Conservation (phyloP, 2,888 invertebrate species). For the Nebria brevicollis region DNA sequence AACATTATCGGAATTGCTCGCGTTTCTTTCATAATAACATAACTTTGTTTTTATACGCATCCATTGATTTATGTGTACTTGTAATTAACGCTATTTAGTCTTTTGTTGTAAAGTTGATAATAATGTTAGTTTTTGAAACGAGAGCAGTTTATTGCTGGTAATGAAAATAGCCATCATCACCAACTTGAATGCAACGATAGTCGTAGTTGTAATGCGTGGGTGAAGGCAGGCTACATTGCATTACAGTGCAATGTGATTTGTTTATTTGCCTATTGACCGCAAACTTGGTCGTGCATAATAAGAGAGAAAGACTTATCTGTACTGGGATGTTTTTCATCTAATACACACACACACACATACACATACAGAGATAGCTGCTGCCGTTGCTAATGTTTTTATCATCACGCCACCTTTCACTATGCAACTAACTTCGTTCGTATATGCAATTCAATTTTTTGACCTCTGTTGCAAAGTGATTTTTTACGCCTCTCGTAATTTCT, state of each 20-base stretch:
- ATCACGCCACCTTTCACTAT: constrained; percentile 1
- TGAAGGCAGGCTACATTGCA: neutral
- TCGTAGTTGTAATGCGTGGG: neutral
- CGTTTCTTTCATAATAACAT: neutral
- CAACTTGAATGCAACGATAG: no score
- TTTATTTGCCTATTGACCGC: constrained; percentile 19
- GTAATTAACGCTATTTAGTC: no score
- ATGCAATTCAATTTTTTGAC: neutral
- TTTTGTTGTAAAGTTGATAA: no score
- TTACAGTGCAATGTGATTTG: constrained; percentile 11
- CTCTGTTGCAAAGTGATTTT: neutral
- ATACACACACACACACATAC: neutral
- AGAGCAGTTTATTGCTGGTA: neutral
- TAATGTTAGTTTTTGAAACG: neutral
- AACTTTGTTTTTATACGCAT: neutral
- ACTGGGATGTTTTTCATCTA: neutral
- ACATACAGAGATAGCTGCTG: neutral
- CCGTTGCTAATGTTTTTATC: neutral
- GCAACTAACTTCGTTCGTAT: neutral
- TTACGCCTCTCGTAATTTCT: neutral
- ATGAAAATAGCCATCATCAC: neutral
- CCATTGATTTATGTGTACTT: neutral
- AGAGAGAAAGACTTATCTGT: constrained; percentile 13
- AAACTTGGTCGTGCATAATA: constrained; percentile 18
- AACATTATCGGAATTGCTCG: neutral